Base-by-base conservation (phyloP, 2,113 vertebrate species). In the Microcebus lehilahytsara region DNA sequence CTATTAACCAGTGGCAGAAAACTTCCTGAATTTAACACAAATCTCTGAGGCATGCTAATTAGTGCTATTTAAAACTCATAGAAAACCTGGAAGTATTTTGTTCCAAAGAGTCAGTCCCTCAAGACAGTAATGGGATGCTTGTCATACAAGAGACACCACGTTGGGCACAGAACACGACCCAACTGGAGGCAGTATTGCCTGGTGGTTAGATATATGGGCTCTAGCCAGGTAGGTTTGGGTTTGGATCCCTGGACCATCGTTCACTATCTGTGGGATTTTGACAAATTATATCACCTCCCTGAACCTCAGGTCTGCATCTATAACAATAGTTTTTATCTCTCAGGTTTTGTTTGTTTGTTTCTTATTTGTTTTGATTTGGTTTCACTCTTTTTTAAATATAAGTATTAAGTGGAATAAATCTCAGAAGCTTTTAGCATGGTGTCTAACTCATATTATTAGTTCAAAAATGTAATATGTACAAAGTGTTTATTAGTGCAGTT, bases 61-160 rank as follows among this genome's bases (percentile, higher is more conserved):
- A 85, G 46, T 85, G 64, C 46, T 74, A 22, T 56, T 74, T 71
- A 27, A 93, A 89, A 92, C 58, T 66, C 72, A 72, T 40, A 49
- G 25, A 89, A 74, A 25, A 85, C 51, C 71, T 95, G 46, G 20
- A 85, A 74, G 64, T 74, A 92, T 95, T 95, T 96, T 93, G 67
- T 83, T 86, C 67, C 62, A 20, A 93, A 87, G 30, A 87, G 74
- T 40, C 74, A 91, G n/a, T 62, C 27, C 81, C 51, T 83, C 19
- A 93, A 86, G 86, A 77, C 34, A 85, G 42, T 81, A 85, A 80
- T 40, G 14, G 17, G 46, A 34, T 93, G 13, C 23, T 86, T 91
- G 34, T 91, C 51, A 53, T 71, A 56, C 9, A 75, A 85, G 74
- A 75, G 66, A 89, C 40, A 46, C 58, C 17, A n/a, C 62, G 34